A percentile compares a stretch with the other conserved stretches of the same genome.
These are phyloP conservation scores for Rhopalosiphum nymphaeae DNA, from an alignment of 2,888 invertebrate species.

Conservation along the genomic window DNA sequence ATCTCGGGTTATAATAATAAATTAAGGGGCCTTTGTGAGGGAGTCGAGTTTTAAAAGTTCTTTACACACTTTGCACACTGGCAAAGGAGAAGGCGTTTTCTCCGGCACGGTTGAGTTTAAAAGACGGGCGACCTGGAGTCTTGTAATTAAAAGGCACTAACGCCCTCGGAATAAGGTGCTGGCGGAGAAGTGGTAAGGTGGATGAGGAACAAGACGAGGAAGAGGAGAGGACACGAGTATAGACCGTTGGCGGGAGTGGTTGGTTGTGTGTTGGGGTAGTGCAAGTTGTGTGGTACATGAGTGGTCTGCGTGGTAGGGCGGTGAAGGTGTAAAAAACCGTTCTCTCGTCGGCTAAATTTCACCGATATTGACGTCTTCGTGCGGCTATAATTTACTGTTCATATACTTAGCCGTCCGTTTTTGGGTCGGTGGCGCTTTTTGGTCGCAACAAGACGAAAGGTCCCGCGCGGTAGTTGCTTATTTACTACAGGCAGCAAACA, in stretches of 20 bases:
- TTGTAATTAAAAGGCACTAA: slow-evolving; percentile 63
- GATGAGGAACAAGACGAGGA: neutral
- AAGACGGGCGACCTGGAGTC: slow-evolving; percentile 50
- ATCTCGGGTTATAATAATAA: slow-evolving; percentile 64
- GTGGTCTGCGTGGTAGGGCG: neutral
- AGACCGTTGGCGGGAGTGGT: neutral
- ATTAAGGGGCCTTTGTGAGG: slow-evolving; percentile 60
- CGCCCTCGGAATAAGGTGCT: slow-evolving; percentile 1
- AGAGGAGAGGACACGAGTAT: neutral
- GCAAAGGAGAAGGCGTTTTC: slow-evolving; percentile 63
- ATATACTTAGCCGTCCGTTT: slow-evolving; percentile 37
- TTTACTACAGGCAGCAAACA: slow-evolving; percentile 19
- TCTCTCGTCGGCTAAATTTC: slow-evolving; percentile 40
- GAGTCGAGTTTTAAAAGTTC: slow-evolving; percentile 62
- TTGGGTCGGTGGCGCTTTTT: slow-evolving; percentile 13
- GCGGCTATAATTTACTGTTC: slow-evolving; percentile 55
- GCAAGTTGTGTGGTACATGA: neutral
- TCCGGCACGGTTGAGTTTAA: slow-evolving; percentile 47
- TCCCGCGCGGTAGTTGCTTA: slow-evolving; percentile 18
- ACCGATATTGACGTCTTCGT: slow-evolving; percentile 10
- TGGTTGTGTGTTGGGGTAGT: neutral
- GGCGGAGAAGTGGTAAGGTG: neutral
- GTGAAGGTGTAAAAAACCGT: slow-evolving; percentile 32
- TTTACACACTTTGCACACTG: slow-evolving; percentile 51
- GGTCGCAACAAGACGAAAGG: slow-evolving; percentile 20